phyloP scores from a whole-genome alignment of 2,797 vertebrate genomes.

The Miichthys miiuy region DNA sequence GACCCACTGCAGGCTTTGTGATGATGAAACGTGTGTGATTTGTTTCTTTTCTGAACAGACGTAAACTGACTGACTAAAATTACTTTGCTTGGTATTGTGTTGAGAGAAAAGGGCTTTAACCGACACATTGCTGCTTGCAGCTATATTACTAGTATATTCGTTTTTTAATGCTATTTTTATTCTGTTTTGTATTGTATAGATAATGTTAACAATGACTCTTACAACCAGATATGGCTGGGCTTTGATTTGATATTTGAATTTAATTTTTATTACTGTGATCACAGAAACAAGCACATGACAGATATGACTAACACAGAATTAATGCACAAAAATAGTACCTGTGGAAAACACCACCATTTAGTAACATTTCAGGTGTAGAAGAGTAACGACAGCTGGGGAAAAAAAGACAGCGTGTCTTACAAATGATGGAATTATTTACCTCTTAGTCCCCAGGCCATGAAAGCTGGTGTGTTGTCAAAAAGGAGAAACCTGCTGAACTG shows the following conservation, averaged over 20 bases:
- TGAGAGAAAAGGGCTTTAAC: too few species aligned
- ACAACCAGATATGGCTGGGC: neutral
- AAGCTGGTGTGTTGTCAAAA: slow-evolving; percentile 31
- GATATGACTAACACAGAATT: neutral
- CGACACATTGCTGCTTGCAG: too few species aligned
- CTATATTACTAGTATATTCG: too few species aligned
- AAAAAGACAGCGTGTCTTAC: slow-evolving; percentile 14
- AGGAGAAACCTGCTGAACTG: slow-evolving; percentile 43
- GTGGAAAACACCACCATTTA: slow-evolving; percentile 40
- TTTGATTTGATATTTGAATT: neutral
- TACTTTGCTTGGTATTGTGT: too few species aligned
- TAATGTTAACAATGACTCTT: neutral
- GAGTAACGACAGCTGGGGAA: slow-evolving; percentile 8
- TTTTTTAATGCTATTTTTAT: neutral
- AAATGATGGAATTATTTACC: slow-evolving; percentile 46
- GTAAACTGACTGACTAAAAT: too few species aligned
- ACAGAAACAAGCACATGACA: neutral
- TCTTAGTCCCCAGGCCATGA: slow-evolving; percentile 39
- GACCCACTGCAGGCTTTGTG: too few species aligned
- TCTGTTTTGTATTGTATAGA: neutral
- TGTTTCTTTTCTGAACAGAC: too few species aligned
- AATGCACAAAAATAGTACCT: neutral
- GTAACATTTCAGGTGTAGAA: slow-evolving; percentile 31
- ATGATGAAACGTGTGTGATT: too few species aligned
- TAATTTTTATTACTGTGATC: neutral